Evolutionary conservation across 2,888 invertebrate genomes (phyloP), one percentile per base, ranked within the genome.

Genomic region (Protodeltote pygarga): DNA sequence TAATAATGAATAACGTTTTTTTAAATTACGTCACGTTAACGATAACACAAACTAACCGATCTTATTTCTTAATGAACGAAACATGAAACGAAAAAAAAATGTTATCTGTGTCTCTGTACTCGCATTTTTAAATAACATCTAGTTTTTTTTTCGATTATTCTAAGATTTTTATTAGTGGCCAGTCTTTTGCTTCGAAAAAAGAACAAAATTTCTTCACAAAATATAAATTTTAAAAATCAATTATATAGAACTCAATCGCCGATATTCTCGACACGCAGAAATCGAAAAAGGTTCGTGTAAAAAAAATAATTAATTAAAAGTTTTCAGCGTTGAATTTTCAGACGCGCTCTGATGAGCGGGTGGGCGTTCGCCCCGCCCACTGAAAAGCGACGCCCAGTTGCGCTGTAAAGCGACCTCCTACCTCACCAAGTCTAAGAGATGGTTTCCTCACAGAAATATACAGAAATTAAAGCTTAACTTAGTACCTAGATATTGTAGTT

Each of bases 351-450:
- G 73, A 80, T 81, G 72, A 81, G 76, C 77, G 83, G 35, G 69
- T 81, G 79, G 83, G 81, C 84, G 84, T 81, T 76, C 71, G 64
- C 67, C 71, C 77, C 85, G 83, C 86, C 84, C 81, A 65, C 86
- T 89, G 71, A 71, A 79, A 31, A 89, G 90, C 79, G 89, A 85
- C 90, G 89, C 90, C 90, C 90, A 83, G 77, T 35, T 21, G 31
- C 82, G 83, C 91, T 91, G 49, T 78, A 80, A 33, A 90, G 91
- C 85, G 89, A 80, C 88, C 86, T 85, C 90, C 89, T 81, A 78
- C 83, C 55, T 38, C 8, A 52, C 57, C 47, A 47, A 54, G 57
- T 62, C 57, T 48, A 49, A 37, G 67, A 67, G 62, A 35, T 16
- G 27, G 35, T 17, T 29, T 15, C 34, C 9, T 25, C 29, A 29